Evolutionary conservation across 2,797 vertebrate species (phyloP).

Genomic region (Rhinogobio ventralis): DNA sequence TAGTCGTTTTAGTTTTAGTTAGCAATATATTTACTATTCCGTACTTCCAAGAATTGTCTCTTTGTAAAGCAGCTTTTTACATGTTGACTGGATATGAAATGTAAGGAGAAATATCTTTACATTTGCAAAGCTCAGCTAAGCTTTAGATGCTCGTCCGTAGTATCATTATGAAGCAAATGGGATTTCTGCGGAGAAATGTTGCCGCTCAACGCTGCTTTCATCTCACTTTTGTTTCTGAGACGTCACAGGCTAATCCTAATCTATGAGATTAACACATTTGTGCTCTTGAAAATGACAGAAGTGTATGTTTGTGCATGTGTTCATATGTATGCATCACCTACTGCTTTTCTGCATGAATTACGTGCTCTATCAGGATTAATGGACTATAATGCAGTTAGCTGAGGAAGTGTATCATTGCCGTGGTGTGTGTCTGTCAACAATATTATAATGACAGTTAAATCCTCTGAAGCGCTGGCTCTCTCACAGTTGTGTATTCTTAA

Average conservation of each 20-base stretch:
- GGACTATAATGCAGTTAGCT: slow-evolving; percentile 44
- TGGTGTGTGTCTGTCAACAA: slow-evolving; percentile 33
- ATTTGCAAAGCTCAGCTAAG: slow-evolving; percentile 43
- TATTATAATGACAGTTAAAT: slow-evolving; percentile 36
- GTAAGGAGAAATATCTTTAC: slow-evolving; percentile 20
- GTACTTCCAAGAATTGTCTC: not conserved
- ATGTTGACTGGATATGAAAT: not conserved
- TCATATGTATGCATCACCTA: not conserved
- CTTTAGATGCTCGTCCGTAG: slow-evolving; percentile 50
- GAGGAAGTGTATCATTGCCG: slow-evolving; percentile 32
- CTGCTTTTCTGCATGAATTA: slow-evolving; percentile 35
- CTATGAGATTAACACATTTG: slow-evolving; percentile 43
- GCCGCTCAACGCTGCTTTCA: slow-evolving; percentile 27
- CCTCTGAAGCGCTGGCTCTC: slow-evolving; percentile 19
- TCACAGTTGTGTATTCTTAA: slow-evolving; percentile 18
- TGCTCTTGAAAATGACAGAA: slow-evolving; percentile 28
- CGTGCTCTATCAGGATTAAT: slow-evolving; percentile 40
- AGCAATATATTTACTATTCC: not conserved
- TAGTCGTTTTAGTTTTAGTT: not conserved
- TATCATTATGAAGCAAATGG: slow-evolving; percentile 50
- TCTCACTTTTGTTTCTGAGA: slow-evolving; percentile 51
- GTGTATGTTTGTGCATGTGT: slow-evolving; percentile 32
- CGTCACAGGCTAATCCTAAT: slow-evolving; percentile 49
- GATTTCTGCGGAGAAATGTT: slow-evolving; percentile 50
- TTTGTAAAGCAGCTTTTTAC: slow-evolving; percentile 12